Percentiles rank a stretch among this genome's conserved stretches.
Conservation (phyloP, 2,888 invertebrate genomes). For the Hemithea aestivaria region DNA sequence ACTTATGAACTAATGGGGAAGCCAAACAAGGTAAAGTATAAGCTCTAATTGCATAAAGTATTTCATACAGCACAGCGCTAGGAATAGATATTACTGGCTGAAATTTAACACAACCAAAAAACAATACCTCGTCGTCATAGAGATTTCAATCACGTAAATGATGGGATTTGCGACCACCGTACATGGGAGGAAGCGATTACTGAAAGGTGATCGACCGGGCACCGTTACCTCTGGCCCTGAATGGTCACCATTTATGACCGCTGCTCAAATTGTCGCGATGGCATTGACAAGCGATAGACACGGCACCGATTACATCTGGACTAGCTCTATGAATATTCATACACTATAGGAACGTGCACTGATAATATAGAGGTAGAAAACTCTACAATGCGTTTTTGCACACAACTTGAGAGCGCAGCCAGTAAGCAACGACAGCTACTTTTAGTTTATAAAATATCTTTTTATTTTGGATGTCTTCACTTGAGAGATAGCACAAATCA, state of each 20-base stretch:
- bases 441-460: too few species aligned
- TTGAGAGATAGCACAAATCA: too few species aligned
- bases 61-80: too few species aligned
- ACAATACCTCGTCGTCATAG: constrained; percentile 21
- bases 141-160: constrained; percentile 60
- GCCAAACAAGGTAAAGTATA: too few species aligned
- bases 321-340: constrained; percentile 58
- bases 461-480: too few species aligned
- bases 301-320: constrained; percentile 53
- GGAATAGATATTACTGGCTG: too few species aligned
- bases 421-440: too few species aligned
- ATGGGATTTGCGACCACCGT: constrained; percentile 59
- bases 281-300: constrained; percentile 37
- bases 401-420: too few species aligned
- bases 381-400: too few species aligned
- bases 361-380: too few species aligned
- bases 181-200: constrained; percentile 74
- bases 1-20: too few species aligned
- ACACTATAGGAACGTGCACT: constrained; percentile 32
- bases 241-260: constrained; percentile 51
- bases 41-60: too few species aligned
- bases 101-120: not conserved
- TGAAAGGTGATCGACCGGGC: constrained; percentile 68
- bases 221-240: constrained; percentile 60
- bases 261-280: constrained; percentile 32